phyloP scores from a whole-genome alignment of 2,888 invertebrate genomes.

The Ptilodon capucinus region DNA sequence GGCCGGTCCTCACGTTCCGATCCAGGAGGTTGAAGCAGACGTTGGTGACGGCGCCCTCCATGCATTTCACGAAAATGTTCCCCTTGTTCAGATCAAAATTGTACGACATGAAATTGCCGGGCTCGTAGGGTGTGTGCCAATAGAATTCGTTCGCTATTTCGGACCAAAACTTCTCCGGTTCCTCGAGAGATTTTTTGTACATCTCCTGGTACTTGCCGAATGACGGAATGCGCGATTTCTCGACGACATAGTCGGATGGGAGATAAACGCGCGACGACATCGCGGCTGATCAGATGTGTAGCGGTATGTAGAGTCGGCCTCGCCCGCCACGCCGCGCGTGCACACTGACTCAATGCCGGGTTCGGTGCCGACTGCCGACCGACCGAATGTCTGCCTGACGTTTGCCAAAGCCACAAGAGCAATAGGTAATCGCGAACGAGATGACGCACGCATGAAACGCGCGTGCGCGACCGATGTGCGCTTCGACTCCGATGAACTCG shows the following conservation, averaged over 20 bases:
- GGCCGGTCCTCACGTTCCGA: conserved; percentile 93
- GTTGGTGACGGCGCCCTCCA: conserved; percentile 97
- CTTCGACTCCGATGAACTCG: conserved; percentile 4
- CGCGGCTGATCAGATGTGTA: conserved; percentile 36
- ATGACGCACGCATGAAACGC: conserved; percentile 59
- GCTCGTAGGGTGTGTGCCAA: conserved; percentile 91
- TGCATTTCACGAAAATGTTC: conserved; percentile 95
- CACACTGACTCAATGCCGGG: conserved; percentile 13
- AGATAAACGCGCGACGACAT: conserved; percentile 88
- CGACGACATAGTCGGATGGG: conserved; percentile 84
- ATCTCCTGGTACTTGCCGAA: conserved; percentile 90
- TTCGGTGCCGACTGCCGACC: conserved; percentile 7
- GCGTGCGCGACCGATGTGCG: conserved; percentile 56
- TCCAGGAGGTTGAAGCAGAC: conserved; percentile 98
- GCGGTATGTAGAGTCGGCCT: conserved; percentile 14
- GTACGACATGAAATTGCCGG: conserved; percentile 91
- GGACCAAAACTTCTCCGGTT: conserved; percentile 96
- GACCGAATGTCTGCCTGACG: conserved; percentile 8
- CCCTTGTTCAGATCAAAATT: conserved; percentile 96
- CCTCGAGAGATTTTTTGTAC: conserved; percentile 92
- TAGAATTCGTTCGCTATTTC: conserved; percentile 96
- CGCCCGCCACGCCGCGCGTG: conserved; percentile 10
- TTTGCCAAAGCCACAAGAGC: conserved; percentile 29
- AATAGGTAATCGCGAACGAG: conserved; percentile 25
- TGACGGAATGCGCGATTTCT: conserved; percentile 83